Evolutionary conservation across 92 coral and sea anemone species (phyloP), one percentile per base, ranked within the genome.

Genomic region (Meandrina meandrites): DNA sequence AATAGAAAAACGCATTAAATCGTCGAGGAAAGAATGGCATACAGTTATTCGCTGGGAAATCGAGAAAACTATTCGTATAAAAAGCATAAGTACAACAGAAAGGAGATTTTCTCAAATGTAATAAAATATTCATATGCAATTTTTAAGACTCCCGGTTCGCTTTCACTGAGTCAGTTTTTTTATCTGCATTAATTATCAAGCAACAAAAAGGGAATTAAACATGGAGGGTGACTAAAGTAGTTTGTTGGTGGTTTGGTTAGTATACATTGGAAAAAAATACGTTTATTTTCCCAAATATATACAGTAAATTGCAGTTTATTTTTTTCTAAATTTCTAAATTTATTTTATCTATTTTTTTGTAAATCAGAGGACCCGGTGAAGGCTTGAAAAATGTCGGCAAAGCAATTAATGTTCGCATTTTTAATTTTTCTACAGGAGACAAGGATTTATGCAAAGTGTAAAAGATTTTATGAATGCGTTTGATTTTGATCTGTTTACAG

Each of bases 371-470:
- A 11, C 10, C 17, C 10, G 34, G 1, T 13, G 35, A 66, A 12
- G 14, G 17, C 34, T 66, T 28, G 10, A 34, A 8, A 66, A 66
- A 28, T 66, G 34, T 28, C 14, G 71, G 35, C 71, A 27, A 66
- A 66, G 31, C 5, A 66, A 66, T 66, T 66, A 66, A 54, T 17
- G 8, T 17, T 27, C 2, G 27, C 28, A 11, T 13, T 12, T 66
- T 66, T 66, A 66, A 27, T 66, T 66, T 66, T 66, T 66, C 18
- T 11, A 28, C 71, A 66, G 71, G 71, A 66, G 71, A 66, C 71
- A 66, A 66, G 35, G 60, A 15, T 54, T 54, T 54, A 13, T 54
- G 21, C 60, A 54, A 54, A 54, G 60, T 54, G 60, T 54, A 18
- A 54, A 66, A 66, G 71, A 30, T 66, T 28, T 64, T 15, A 64